Conservation (phyloP, 2,113 vertebrate species). For the Notechis scutatus region DNA sequence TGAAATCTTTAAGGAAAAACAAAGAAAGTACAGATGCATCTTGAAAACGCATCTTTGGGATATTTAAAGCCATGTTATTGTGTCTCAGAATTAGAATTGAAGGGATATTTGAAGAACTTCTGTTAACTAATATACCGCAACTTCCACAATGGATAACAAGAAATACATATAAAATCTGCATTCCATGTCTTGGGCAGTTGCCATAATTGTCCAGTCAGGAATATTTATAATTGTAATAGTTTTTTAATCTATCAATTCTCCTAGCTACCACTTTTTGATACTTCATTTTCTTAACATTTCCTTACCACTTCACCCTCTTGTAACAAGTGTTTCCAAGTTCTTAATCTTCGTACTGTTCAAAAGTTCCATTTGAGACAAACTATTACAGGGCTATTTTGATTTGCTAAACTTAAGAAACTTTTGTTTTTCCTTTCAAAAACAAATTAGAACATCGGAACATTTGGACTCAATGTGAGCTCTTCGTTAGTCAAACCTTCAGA, state of each 20-base stretch:
- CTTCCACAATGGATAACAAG: background rate
- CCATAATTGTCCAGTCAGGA: background rate
- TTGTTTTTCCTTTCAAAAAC: conserved; percentile 16
- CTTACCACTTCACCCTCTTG: background rate
- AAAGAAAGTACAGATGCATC: too few species aligned
- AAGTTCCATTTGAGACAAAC: background rate
- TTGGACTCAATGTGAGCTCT: conserved; percentile 15
- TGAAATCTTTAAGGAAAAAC: too few species aligned
- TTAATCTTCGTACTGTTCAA: background rate
- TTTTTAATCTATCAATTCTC: background rate
- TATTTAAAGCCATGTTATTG: background rate
- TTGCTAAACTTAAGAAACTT: conserved; percentile 13
- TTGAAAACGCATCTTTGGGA: too few species aligned
- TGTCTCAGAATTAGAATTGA: background rate
- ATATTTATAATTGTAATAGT: background rate
- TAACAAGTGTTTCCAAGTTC: background rate
- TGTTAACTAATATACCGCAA: background rate
- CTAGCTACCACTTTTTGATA: background rate
- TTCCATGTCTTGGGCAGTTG: background rate
- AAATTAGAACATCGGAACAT: conserved; percentile 20
- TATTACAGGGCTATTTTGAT: conserved; percentile 9
- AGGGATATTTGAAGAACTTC: background rate
- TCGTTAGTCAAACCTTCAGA: conserved; percentile 5
- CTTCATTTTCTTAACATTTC: background rate
- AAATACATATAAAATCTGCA: background rate